These are phyloP conservation scores for Strigamia maritima DNA, from an alignment of 2,888 invertebrate genomes.

Conservation along the genomic window DNA sequence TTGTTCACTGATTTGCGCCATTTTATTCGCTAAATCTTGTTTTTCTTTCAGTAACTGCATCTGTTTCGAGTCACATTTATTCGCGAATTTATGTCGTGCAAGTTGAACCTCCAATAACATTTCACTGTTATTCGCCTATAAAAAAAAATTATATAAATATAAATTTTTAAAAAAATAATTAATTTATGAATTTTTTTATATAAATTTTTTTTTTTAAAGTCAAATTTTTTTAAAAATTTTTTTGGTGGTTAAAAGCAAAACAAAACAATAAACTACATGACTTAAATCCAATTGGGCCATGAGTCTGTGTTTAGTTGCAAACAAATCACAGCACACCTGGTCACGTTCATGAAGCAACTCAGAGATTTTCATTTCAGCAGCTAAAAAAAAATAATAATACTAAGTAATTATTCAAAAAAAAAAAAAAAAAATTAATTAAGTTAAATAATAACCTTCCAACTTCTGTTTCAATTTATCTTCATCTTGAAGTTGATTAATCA, in stretches of 20 bases:
- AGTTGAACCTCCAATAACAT: slow-evolving; percentile 16
- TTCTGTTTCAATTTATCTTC: no score
- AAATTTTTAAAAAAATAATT: no score
- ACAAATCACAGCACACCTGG: slow-evolving; percentile 31
- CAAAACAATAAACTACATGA: slow-evolving; percentile 9
- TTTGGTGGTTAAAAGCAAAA: background rate
- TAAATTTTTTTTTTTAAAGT: background rate
- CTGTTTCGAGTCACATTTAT: background rate
- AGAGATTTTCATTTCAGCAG: slow-evolving; percentile 5
- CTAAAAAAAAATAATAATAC: background rate
- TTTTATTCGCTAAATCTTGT: background rate
- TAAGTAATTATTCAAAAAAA: background rate
- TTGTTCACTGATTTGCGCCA: background rate
- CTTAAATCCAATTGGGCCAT: slow-evolving; percentile 26
- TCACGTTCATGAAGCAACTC: slow-evolving; percentile 1
- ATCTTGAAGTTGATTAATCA: no score
- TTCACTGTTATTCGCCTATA: slow-evolving; percentile 8
- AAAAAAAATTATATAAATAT: background rate
- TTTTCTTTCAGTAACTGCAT: background rate
- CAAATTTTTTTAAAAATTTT: no score
- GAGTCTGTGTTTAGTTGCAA: slow-evolving; percentile 35
- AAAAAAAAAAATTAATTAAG: background rate
- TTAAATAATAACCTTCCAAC: no score
- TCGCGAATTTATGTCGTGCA: background rate
- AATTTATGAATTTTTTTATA: background rate